Conservation (phyloP, 2,888 invertebrate species). For the Limnephilus lunatus region DNA sequence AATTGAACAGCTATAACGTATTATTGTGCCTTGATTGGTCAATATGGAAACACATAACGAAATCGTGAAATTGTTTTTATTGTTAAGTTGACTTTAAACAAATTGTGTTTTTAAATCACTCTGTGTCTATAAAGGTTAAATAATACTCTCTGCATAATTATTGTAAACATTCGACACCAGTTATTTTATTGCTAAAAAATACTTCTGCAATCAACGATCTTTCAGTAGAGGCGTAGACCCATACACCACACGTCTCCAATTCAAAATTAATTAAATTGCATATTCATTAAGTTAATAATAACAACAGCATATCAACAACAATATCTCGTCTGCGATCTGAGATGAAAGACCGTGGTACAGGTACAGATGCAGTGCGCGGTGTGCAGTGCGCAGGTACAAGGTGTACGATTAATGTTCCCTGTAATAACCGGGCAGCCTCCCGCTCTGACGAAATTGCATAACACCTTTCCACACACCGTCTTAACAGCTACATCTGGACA, state of each 20-base stretch:
- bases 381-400: constrained; percentile 3
- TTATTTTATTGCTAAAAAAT: neutral
- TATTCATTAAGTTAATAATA: neutral
- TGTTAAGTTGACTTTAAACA: too few species aligned
- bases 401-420: constrained; percentile 28
- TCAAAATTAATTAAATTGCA: neutral
- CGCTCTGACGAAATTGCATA: constrained; percentile 45
- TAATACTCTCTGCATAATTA: neutral
- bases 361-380: neutral
- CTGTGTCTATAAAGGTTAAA: neutral
- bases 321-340: neutral
- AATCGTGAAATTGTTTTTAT: too few species aligned
- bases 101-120: too few species aligned
- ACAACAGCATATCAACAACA: neutral
- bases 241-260: neutral
- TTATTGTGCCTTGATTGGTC: too few species aligned
- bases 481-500: constrained; percentile 55
- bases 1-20: too few species aligned
- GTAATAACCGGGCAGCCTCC: constrained; percentile 56
- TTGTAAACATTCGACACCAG: neutral
- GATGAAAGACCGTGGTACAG: neutral
- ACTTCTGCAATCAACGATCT: neutral
- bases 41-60: too few species aligned
- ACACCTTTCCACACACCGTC: constrained; percentile 42
- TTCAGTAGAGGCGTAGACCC: neutral